phyloP scores from a whole-genome alignment of 2,797 vertebrate species.

The Myotis myotis region DNA sequence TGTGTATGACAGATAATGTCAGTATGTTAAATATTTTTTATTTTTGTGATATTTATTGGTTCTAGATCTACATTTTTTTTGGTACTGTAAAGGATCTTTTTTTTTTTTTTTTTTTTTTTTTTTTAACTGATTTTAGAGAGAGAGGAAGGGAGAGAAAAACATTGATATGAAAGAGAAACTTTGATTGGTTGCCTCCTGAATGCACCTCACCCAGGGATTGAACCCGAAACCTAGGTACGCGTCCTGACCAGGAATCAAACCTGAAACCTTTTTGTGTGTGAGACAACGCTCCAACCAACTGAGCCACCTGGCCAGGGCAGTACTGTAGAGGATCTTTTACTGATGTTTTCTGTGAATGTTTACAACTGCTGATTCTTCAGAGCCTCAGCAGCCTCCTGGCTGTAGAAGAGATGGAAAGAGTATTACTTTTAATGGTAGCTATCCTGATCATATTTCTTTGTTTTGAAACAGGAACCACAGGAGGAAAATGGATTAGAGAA shows the following conservation, averaged over 20 bases:
- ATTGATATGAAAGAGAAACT: not conserved
- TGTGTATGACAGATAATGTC: not conserved
- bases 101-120: not conserved
- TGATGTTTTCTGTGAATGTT: conserved; percentile 15
- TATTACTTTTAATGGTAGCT: conserved; percentile 61
- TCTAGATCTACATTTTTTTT: conserved; percentile 17
- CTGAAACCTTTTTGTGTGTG: not conserved
- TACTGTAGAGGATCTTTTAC: not conserved
- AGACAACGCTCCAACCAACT: not conserved
- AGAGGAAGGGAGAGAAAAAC: not conserved
- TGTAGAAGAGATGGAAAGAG: not conserved
- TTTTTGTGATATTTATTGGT: conserved; percentile 28
- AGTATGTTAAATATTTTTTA: not conserved
- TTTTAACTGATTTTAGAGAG: not conserved
- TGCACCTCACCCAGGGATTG: not conserved
- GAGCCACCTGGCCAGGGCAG: not conserved
- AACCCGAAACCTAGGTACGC: not conserved
- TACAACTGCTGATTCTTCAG: conserved; percentile 8
- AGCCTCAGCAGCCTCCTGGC: conserved; percentile 4
- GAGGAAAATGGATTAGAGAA: conserved; percentile 83
- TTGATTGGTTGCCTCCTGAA: not conserved
- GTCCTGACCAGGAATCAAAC: not conserved
- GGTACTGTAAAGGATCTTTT: not conserved
- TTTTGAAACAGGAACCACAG: conserved; percentile 82
- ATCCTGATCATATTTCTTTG: conserved; percentile 78